These are phyloP conservation scores for Agrochola lota DNA, from an alignment of 2,888 invertebrate genomes.

Conservation along the genomic window DNA sequence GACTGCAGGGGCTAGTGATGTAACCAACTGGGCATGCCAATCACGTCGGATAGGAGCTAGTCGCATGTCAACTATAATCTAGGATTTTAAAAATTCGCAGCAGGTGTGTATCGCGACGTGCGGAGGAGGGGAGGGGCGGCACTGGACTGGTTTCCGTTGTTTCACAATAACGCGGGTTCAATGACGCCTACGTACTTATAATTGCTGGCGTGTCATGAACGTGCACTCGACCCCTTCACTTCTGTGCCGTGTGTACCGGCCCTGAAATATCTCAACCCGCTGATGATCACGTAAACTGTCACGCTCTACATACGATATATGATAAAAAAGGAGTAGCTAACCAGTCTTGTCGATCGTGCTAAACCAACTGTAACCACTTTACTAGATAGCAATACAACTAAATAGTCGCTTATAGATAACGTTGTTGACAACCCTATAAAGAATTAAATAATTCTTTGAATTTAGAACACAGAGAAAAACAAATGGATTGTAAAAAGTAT, in stretches of 20 bases:
- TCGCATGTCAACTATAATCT: conserved; percentile 89
- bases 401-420: conserved; percentile 45
- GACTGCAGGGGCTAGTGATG: conserved; percentile 79
- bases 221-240: conserved; percentile 83
- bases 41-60: conserved; percentile 82
- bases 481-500: not conserved
- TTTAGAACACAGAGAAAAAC: conserved; percentile 3
- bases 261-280: conserved; percentile 60
- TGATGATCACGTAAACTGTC: conserved; percentile 60
- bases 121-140: conserved; percentile 61
- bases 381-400: conserved; percentile 46
- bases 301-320: conserved; percentile 61
- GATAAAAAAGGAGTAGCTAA: conserved; percentile 56
- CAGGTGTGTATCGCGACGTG: conserved; percentile 80
- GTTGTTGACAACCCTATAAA: conserved; percentile 14
- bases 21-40: conserved; percentile 81
- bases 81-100: conserved; percentile 90
- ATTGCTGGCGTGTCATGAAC: conserved; percentile 86
- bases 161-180: conserved; percentile 90
- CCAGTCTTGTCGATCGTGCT: conserved; percentile 42
- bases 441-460: not conserved
- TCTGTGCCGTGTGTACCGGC: conserved; percentile 48
- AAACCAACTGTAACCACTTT: conserved; percentile 50
- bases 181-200: conserved; percentile 87
- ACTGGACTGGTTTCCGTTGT: conserved; percentile 90